Evolutionary conservation across 2,888 invertebrate genomes (phyloP).

Genomic region (Ametastegia equiseti): DNA sequence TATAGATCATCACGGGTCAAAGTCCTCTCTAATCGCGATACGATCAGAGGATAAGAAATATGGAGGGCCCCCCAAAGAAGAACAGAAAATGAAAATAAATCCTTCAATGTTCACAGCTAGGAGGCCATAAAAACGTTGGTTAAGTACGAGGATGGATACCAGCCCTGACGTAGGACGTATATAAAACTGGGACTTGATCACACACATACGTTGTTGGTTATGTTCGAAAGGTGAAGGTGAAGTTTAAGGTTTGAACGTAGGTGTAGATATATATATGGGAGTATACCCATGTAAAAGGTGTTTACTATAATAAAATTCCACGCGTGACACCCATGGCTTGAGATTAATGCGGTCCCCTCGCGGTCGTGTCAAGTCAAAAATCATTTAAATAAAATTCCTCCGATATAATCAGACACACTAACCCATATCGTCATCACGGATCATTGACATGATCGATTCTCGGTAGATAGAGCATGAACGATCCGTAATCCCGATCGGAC

Average conservation of each 20-base stretch:
- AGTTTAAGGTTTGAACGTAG: not conserved
- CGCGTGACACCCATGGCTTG: not conserved
- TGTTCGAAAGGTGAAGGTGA: no score
- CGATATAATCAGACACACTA: slow-evolving; percentile 47
- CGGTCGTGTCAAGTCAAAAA: slow-evolving; percentile 34
- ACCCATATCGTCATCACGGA: slow-evolving; percentile 47
- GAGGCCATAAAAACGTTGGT: slow-evolving; percentile 24
- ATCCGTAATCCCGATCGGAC: slow-evolving; percentile 38
- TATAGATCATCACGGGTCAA: not conserved
- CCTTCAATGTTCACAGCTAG: not conserved
- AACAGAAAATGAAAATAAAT: slow-evolving; percentile 23
- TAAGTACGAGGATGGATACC: not conserved
- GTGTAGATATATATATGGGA: no score
- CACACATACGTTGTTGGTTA: not conserved
- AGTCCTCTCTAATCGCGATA: slow-evolving; percentile 17
- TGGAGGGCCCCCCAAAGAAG: not conserved
- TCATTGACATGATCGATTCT: slow-evolving; percentile 38
- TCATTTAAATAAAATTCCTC: slow-evolving; percentile 42
- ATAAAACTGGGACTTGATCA: not conserved
- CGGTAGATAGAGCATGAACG: slow-evolving; percentile 16
- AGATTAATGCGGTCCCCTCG: slow-evolving; percentile 23
- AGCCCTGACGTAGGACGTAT: not conserved
- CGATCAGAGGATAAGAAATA: not conserved
- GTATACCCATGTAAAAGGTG: not conserved
- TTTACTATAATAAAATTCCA: slow-evolving; percentile 29